Evolutionary conservation across 1,140 invertebrate genomes (phyloP).

Genomic region (Philotrypesis tridentata): DNA sequence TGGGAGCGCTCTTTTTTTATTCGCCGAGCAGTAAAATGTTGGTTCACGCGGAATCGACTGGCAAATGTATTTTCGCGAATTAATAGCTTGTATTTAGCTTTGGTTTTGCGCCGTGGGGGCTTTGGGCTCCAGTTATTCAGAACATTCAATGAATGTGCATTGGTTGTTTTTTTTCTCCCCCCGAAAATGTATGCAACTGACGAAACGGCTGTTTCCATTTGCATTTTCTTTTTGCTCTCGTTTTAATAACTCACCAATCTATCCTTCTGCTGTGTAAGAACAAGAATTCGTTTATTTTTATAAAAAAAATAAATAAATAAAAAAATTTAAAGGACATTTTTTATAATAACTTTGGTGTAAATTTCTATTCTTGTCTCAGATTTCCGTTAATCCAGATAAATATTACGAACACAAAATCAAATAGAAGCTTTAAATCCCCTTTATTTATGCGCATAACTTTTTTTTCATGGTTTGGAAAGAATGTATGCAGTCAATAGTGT

Average conservation of each 20-base stretch:
- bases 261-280: background rate
- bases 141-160: background rate
- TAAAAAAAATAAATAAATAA: too few relatives aligned
- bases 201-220: background rate
- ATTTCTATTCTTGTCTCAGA: too few relatives aligned
- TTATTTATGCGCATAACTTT: too few relatives aligned
- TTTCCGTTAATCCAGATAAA: too few relatives aligned
- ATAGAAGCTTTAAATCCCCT: too few relatives aligned
- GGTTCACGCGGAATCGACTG: background rate
- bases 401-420: too few relatives aligned
- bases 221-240: background rate
- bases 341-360: too few relatives aligned
- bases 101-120: background rate
- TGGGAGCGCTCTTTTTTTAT: background rate
- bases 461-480: background rate
- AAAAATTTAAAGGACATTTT: too few relatives aligned
- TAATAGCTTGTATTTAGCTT: constrained; percentile 7
- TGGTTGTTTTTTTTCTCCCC: too few relatives aligned
- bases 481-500: background rate
- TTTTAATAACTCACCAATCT: background rate
- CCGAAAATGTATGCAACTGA: background rate
- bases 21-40: background rate
- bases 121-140: background rate
- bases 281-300: too few relatives aligned
- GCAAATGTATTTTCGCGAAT: background rate